Evolutionary conservation across 2,797 vertebrate species (phyloP), one percentile per base, ranked within the genome.

Genomic region (Diglossa cyanea): DNA sequence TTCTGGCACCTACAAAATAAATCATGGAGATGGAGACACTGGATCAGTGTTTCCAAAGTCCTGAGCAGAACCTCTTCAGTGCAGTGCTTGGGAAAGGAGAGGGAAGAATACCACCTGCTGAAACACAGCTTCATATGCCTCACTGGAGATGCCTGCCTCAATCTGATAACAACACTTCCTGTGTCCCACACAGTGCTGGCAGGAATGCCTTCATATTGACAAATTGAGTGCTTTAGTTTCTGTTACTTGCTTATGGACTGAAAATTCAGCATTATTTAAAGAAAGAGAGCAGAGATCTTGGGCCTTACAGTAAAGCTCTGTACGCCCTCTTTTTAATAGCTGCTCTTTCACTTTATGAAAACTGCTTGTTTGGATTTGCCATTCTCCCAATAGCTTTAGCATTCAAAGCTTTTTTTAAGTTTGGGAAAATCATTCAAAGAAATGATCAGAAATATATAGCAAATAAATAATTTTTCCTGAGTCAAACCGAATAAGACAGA

Each of bases 1-100:
- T 83, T 74, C 58, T 88, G 72, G 65, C 28, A 88, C 25, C 68
- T 77, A 85, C n/a, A 71, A 80, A 93, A 95, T 35, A 94, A 77
- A 75, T 55, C 24, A 72, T 1, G 9, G 58, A 83, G 57, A 74
- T 13, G 17, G 14, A 91, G n/a, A 86, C 57, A 65, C 10, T 6
- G 33, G 35, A 30, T 74, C 42, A 74, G 28, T 39, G 68, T 65
- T 83, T 80, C 75, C 2, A 3, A 93, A 91, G 82, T 9, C 57
- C 57, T 35, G 30, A 85, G 57, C 75, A 65, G 51, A 82, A 70
- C n/a, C 57, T 74, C 75, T 54, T 91, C 70, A 90, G 54, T 2
- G 35, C 37, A 37, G 16, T 14, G 21, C 72, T 90, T 26, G 18
- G 37, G 68, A 78, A 88, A 73, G 62, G 53, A 88, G 85, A 88